Evolutionary conservation across 2,113 vertebrate genomes (phyloP).

Genomic region (Geococcyx californianus): DNA sequence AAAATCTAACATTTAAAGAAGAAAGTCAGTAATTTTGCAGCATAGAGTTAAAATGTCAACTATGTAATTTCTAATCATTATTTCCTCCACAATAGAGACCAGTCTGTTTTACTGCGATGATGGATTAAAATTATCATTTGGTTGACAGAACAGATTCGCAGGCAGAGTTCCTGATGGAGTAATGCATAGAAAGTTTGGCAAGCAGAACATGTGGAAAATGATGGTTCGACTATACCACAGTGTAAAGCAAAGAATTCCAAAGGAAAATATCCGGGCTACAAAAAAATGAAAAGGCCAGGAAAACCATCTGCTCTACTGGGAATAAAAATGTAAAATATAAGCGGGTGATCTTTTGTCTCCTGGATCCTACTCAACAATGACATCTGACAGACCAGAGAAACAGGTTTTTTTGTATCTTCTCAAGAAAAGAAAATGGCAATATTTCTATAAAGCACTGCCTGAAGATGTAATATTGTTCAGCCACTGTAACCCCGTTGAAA

Average conservation of each 20-base stretch:
- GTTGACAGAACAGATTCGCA: constrained; percentile 6
- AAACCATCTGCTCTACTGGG: not conserved
- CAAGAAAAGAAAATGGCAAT: not conserved
- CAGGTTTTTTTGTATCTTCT: not conserved
- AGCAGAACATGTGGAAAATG: not conserved
- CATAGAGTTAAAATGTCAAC: constrained; percentile 25
- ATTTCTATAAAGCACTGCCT: not conserved
- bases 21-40: not conserved
- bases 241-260: not conserved
- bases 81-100: constrained; percentile 30
- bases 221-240: not conserved
- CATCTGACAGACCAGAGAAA: not conserved
- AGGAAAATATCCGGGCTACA: not conserved
- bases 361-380: not conserved
- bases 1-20: constrained; percentile 22
- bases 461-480: not conserved
- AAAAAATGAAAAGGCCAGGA: not conserved
- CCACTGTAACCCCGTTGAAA: not conserved
- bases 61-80: constrained; percentile 19
- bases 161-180: not conserved
- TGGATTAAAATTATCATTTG: not conserved
- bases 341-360: not conserved
- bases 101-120: not conserved
- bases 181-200: not conserved
- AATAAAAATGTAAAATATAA: not conserved